Evolutionary conservation across 2,797 vertebrate species (phyloP).

Genomic region (Novumbra hubbsi): DNA sequence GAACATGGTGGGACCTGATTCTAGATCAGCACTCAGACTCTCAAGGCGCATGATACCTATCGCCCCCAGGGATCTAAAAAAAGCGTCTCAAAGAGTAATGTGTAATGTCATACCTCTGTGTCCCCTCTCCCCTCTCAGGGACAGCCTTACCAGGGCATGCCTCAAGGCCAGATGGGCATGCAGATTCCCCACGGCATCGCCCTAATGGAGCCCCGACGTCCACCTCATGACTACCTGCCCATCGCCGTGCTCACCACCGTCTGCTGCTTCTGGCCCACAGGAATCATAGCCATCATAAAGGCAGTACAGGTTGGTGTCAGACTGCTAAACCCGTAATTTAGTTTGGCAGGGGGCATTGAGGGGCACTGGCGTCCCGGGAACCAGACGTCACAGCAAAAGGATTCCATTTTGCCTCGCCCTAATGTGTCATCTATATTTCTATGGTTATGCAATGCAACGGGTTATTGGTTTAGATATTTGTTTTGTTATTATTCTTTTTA

Average conservation of each 20-base stretch:
- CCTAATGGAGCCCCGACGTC: conserved; percentile 85
- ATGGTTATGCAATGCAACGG: too few relatives aligned
- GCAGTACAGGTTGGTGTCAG: conserved; percentile 82
- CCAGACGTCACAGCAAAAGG: background rate
- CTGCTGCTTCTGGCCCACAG: conserved; percentile 95
- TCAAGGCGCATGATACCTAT: background rate
- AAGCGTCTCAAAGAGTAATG: background rate
- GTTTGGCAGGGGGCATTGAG: background rate
- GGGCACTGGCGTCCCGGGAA: background rate
- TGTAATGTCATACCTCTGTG: background rate
- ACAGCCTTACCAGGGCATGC: conserved; percentile 78
- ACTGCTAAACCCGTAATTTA: background rate
- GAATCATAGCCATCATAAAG: conserved; percentile 94
- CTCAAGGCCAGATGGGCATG: conserved; percentile 80
- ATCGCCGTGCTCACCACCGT: conserved; percentile 93
- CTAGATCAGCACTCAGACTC: background rate
- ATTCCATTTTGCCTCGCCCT: too few relatives aligned
- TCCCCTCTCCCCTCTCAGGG: conserved; percentile 58
- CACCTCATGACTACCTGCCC: conserved; percentile 92
- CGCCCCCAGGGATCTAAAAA: background rate
- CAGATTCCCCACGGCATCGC: conserved; percentile 87
- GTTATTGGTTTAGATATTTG: too few relatives aligned
- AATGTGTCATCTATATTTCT: too few relatives aligned
- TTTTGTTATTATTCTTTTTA: too few relatives aligned
- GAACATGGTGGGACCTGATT: background rate